Base-by-base conservation (phyloP, 2,888 invertebrate species). In the Carpatolechia fugitivella region DNA sequence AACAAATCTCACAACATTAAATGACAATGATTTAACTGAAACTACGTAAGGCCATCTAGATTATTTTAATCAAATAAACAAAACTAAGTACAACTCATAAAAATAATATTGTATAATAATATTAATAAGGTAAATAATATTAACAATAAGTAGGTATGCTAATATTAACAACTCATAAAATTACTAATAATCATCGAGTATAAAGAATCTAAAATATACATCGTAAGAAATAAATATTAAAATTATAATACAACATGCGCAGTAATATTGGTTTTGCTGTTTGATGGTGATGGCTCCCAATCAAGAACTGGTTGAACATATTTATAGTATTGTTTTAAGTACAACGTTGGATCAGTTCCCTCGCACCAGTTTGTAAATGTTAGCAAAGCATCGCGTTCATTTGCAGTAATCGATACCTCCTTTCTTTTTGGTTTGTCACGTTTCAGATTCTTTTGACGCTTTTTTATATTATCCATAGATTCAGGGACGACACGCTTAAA, bases 361-460 rank as follows among this genome's bases (percentile, higher is more conserved):
- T 87, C 85, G 60, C 88, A 86, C 89, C 89, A 90, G 18, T 90
- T 80, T 2, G 90, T 89, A 65, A 90, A 90, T 16, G 82, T 50
- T 52, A 78, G 14, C 50, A 90, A 68, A 13, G 78, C 82, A 52
- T 87, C 81, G 48, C 64, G 73, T 64, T 89, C 74, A 67, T 55
- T 71, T 67, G 14, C 73, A 74, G 52, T 66, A 68, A 29, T 29
- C n/a, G 5, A 24, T 7, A n/a, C 7, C 13, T 16, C 60, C 55
- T 40, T 70, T 51, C 58, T 65, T 59, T 0, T 67, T 66, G 58
- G 77, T 78, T 56, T 65, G 63, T 75, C 60, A 76, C 74, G 35
- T 70, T 68, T 36, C 81, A 69, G 66, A 66, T 14, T 66, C 67
- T 56, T 41, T 10, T 41, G 74, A 58, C 74, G 29, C 7, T 70